phyloP scores from a whole-genome alignment of 1,140 invertebrate species.

The Drosophila funebris region DNA sequence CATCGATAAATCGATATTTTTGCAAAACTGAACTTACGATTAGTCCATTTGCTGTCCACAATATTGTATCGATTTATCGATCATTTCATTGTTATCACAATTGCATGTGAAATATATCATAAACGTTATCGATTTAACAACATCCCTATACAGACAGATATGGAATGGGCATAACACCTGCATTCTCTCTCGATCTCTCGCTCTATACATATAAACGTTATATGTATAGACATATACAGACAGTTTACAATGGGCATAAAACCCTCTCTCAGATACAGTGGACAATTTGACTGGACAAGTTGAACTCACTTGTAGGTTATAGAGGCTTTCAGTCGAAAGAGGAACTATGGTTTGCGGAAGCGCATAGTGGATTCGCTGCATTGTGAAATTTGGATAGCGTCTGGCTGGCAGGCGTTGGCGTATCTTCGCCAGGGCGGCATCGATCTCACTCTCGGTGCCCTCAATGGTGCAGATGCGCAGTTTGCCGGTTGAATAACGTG shows the following conservation, averaged over 20 bases:
- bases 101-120: no score
- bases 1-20: neutral
- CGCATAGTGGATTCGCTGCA: conserved; percentile 90
- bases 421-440: conserved; percentile 92
- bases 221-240: neutral
- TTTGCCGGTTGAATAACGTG: conserved; percentile 88
- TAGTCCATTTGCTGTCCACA: neutral
- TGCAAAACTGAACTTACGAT: neutral
- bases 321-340: conserved; percentile 75
- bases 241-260: conserved; percentile 8
- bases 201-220: neutral
- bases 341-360: conserved; percentile 84
- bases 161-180: no score
- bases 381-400: conserved; percentile 90
- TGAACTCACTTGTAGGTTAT: conserved; percentile 72
- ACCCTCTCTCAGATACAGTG: conserved; percentile 23
- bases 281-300: neutral
- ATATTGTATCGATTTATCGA: conserved; percentile 1
- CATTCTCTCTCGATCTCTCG: neutral
- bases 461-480: conserved; percentile 93
- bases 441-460: conserved; percentile 90
- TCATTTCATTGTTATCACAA: no score
- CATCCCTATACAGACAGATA: neutral
- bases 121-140: neutral
- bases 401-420: conserved; percentile 92